Evolutionary conservation across 2,113 vertebrate genomes (phyloP), one percentile per base, ranked within the genome.

Genomic region (Polyodon spathula): DNA sequence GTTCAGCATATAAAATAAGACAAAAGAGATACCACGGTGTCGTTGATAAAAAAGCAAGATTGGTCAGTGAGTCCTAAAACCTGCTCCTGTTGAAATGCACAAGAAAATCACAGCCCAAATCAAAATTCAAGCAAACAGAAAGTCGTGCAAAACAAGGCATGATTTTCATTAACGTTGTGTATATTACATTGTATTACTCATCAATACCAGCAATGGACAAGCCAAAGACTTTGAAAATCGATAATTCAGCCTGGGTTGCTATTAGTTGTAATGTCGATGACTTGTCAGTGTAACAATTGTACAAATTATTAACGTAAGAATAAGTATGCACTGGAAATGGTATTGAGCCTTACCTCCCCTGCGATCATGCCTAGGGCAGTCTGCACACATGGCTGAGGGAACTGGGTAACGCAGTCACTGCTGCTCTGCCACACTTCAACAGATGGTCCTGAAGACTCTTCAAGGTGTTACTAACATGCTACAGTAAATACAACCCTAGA

Each of bases 1-100:
- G n/a, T n/a, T n/a, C n/a, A n/a, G n/a, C n/a, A n/a, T n/a, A n/a
- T n/a, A n/a, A n/a, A n/a, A n/a, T n/a, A n/a, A n/a, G n/a, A n/a
- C 6, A 15, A 54, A 40, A 41, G 52, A 52, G 44, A n/a, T 85
- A 98, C 95, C 92, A 93, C 86, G 56, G 15, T 71, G 70, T 93
- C 87, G 71, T 88, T 92, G 60, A 95, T 81, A 61, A 91, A 96
- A 69, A 97, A 86, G 0, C 88, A 91, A 27, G 84, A 92, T 65
- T 91, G 80, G 72, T 96, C 92, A 0, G 91, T 94, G 62, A 99
- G 84, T 60, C 96, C 96, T 11, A 97, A 73, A 8, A 95, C 68
- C 74, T 75, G 39, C 58, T 97, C 93, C 96, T 99, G 72, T 53
- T 50, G 37, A 65, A 50, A 63, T 8, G 65, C 8, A 57, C 16